Conservation (phyloP, 2,113 vertebrate genomes). For the Tursiops truncatus region DNA sequence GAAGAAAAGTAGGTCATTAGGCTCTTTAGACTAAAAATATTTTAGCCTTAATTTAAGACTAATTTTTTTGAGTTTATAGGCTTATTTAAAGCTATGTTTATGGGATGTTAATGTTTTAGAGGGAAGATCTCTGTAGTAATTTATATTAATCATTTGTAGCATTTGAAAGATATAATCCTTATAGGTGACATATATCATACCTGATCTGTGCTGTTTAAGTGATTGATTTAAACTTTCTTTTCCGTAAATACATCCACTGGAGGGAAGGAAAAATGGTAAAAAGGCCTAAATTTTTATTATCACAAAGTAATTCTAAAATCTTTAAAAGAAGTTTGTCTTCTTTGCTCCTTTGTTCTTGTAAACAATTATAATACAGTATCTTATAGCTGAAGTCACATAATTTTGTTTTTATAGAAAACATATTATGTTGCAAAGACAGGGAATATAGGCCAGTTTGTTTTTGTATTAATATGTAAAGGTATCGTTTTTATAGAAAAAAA, state of each 20-base stretch:
- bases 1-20: not conserved
- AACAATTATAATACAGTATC: not conserved
- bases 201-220: not conserved
- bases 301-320: not conserved
- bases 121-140: not conserved
- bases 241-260: not conserved
- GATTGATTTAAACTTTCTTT: not conserved
- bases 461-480: not conserved
- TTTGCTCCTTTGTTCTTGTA: not conserved
- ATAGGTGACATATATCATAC: not conserved
- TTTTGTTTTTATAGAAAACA: slow-evolving; percentile 5
- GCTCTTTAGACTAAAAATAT: slow-evolving; percentile 1
- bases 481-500: slow-evolving; percentile 25
- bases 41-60: not conserved
- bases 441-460: not conserved
- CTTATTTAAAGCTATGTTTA: slow-evolving; percentile 8
- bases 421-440: not conserved
- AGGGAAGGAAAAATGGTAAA: not conserved
- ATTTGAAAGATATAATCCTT: not conserved
- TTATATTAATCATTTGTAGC: not conserved
- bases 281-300: not conserved
- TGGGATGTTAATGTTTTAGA: not conserved
- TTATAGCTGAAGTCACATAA: not conserved
- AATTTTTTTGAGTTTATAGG: not conserved
- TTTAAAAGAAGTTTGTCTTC: not conserved